Base-by-base conservation (phyloP, 2,113 vertebrate species). In the Apaloderma vittatum region DNA sequence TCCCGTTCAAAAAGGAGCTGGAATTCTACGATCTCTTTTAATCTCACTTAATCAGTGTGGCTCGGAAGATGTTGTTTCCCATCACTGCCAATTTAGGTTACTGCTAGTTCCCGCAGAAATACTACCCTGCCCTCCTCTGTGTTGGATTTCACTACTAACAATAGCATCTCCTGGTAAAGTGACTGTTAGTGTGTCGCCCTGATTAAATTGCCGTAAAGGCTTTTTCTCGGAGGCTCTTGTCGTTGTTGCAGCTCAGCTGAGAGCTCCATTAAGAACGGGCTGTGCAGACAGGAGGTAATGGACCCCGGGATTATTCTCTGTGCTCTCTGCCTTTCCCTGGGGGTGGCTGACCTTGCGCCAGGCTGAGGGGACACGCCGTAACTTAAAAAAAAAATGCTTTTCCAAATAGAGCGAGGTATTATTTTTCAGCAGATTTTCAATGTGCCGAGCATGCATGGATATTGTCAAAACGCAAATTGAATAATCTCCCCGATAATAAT, bases 391-490 rank as follows among this genome's bases (percentile, higher is more conserved):
- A 40, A 40, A 40, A 3, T 7, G 70, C 58, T 63, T 26, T 21
- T 40, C 40, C 45, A n/a, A 34, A 15, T 3, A 43, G 54, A 55
- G 57, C 1, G 4, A 90, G 77, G 49, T 61, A 2, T 67, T 81
- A 10, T 68, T 97, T 80, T 85, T 52, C 68, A 88, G 90, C 62
- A 40, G 65, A 37, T 93, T 94, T 95, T 81, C 86, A 82, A 18
- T 70, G 13, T 74, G 76, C 91, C 87, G 43, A 71, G 63, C 86
- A 40, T 77, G 94, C 95, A 55, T 93, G 96, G 96, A 94, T 96
- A 81, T 98, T 98, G 97, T 98, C 96, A 97, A 71, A 85, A 90
- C 92, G 93, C 96, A 97, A 96, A 98, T 97, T 88, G 76, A 98
- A 95, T 98, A 91, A 96, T 97, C 96, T 97, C 91, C 94, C 96